Evolutionary conservation across 2,888 invertebrate genomes (phyloP), one percentile per base, ranked within the genome.

Genomic region (Agonopterix arenella): DNA sequence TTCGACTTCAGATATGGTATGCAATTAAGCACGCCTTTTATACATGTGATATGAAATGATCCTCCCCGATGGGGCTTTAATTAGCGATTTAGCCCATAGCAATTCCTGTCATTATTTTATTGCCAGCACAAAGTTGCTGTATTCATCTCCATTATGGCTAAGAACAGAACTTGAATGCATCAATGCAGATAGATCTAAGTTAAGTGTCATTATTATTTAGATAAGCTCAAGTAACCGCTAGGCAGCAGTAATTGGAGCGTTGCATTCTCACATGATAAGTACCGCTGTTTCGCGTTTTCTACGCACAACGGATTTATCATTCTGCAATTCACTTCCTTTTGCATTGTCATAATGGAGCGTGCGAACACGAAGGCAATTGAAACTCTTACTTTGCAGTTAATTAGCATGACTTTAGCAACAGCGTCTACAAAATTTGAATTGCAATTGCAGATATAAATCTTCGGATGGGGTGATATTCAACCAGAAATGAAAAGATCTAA

Each of bases 251-350:
- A 84, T 66, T 82, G 59, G 84, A 83, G 80, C 85, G 73, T 79
- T 80, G 72, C 78, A 76, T 85, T 86, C 85, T 76, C 85, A 86
- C 79, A 77, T 73, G 70, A 62, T 70, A 73, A 71, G 72, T 72
- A 66, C 75, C 69, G 71, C 70, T 70, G 66, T 60, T 56, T 56
- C 54, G 61, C 59, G 54, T 73, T 78, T 73, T 77, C 76, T 78
- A 72, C 69, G 68, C 67, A 71, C 67, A 72, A 69, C 65, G 59
- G 71, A 76, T 70, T 73, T 76, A 75, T 76, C 70, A 76, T 72
- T 68, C 64, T 71, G 71, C 70, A 64, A 73, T 70, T 73, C 65
- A 68, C 66, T 81, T 80, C 73, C 74, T 70, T 66, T 60, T 51
- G 60, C 5, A 60, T 62, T 63, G 66, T 60, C 58, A 61, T 59